These are phyloP conservation scores for Chaetophractus vellerosus DNA, from an alignment of 2,797 vertebrate genomes.

Conservation along the genomic window DNA sequence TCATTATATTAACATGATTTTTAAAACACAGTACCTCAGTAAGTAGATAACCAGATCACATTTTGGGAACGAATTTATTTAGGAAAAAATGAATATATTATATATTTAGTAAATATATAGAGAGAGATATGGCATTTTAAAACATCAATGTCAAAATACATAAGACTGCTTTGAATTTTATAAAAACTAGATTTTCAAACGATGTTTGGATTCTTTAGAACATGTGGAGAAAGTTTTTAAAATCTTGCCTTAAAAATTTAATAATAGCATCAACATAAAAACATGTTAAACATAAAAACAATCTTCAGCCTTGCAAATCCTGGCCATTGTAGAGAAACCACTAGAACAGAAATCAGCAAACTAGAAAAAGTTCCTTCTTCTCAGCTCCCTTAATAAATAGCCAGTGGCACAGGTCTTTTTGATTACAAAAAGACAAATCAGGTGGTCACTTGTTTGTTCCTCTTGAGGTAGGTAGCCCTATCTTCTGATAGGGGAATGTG, in stretches of 20 bases:
- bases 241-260: neutral
- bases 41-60: slow-evolving; percentile 43
- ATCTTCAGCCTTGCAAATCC: neutral
- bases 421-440: neutral
- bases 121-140: slow-evolving; percentile 57
- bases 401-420: neutral
- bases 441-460: neutral
- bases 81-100: slow-evolving; percentile 56
- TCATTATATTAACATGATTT: slow-evolving; percentile 42
- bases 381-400: neutral
- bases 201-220: slow-evolving; percentile 58
- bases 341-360: neutral
- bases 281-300: slow-evolving; percentile 20
- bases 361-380: neutral
- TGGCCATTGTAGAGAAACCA: slow-evolving; percentile 33
- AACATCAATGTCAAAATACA: slow-evolving; percentile 51
- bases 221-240: neutral
- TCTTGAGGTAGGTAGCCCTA: slow-evolving; percentile 47
- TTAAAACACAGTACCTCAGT: slow-evolving; percentile 1
- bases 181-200: slow-evolving; percentile 60
- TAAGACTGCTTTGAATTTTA: slow-evolving; percentile 62
- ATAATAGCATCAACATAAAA: too few species aligned
- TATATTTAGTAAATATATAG: neutral
- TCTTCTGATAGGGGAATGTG: neutral
- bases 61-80: slow-evolving; percentile 52